Evolutionary conservation across 1,140 invertebrate species (phyloP), one percentile per base, ranked within the genome.

Genomic region (Drosophila parvula): DNA sequence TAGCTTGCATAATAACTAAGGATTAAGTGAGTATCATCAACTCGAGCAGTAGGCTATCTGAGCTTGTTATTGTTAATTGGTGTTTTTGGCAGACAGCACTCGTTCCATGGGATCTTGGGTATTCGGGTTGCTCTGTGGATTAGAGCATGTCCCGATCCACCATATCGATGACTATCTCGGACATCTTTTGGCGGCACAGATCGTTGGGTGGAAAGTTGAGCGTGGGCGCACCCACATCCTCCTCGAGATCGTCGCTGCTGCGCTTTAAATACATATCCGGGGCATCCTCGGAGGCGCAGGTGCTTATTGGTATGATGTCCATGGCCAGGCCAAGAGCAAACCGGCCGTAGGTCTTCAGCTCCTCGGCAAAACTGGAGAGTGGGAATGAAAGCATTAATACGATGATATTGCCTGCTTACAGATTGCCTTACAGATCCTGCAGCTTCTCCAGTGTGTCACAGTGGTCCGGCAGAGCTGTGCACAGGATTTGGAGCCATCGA

Each of bases 291-390:
- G 95, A 95, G 16, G 95, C 94, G 64, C 95, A 96, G 0, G 94
- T 96, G 75, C 94, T 95, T 27, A 96, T 96, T 9, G 95, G 95
- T 60, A 95, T 93, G 81, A 96, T 95, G 65, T 96, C 95, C 60
- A 96, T 68, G 0, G 95, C 95, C 4, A 95, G 80, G 5, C 95
- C 95, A 18, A 95, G 92, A 1, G 95, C 95, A 74, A 95, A 96
- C 28, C 93, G 93, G 30, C 94, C 94, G 77, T 94, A 95, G 30
- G 93, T 93, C 76, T 94, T 94, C 63, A 96, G 94, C 68, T 96
- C 95, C 70, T 94, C 93, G 45, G 93, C 93, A 67, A 96, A 92
- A 83, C 94, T 94, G 41, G 58, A 64, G 32, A 28, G 47, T 1
- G 32, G 0, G 11, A n/a, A 32, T 0, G 22, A 10, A 0, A 51